Evolutionary conservation across 1,140 invertebrate genomes (phyloP), one percentile per base, ranked within the genome.

Genomic region (Saccostrea glomerata): DNA sequence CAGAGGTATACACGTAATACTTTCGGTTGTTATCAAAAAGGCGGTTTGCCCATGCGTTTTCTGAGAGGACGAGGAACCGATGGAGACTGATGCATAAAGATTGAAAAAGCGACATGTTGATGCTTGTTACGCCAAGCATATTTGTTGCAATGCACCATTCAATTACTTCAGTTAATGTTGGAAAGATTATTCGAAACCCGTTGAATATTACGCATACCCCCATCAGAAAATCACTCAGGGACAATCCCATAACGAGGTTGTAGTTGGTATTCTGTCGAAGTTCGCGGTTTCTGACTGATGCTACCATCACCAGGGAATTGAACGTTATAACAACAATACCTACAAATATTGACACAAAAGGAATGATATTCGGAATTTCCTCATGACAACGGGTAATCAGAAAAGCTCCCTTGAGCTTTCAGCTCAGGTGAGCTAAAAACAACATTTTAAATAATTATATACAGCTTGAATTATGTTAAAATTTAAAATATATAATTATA

Each of bases 171-270:
- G 25, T 73, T 30, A 73, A 30, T 25, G n/a, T 30, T 20, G 66
- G 66, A 30, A 73, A 30, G 12, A 25, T 25, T 13, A 25, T 13
- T 13, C 66, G 66, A 73, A 73, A 73, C n/a, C 66, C 66, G 7
- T 5, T 30, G 23, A 73, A 13, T 13, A 73, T 30, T 25, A 73
- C 23, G 13, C 23, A 23, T 3, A 73, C n/a, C 13, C 66, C 66
- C 66, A 73, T 25, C 66, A 73, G 66, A 30, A 73, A 73, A 23
- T 73, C 66, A 11, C 66, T 73, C 2, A 25, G 25, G 2, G 66
- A 73, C 25, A 73, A 30, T 30, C 66, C 66, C 66, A 73, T 25
- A 23, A 73, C 66, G 25, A 73, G 66, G 66, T 73, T 73, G 66
- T 73, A 73, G 25, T 73, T 73, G 13, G 66, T 73, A 30, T 73